Percentiles rank a stretch among this genome's conserved stretches.
Evolutionary conservation across 2,888 invertebrate genomes (phyloP).

Genomic region (Mesoligia furuncula): DNA sequence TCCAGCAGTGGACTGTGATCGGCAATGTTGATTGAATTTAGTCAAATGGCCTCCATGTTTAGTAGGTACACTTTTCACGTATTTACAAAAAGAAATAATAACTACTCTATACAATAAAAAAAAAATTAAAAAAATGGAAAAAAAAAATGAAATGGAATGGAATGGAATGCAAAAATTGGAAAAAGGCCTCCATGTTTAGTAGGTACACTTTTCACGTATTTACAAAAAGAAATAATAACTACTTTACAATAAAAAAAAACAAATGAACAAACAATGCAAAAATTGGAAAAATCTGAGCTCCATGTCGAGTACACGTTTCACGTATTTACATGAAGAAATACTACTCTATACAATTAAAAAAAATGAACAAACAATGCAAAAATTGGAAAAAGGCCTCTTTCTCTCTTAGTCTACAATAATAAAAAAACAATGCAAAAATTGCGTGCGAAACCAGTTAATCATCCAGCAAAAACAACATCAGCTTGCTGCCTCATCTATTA

Average conservation of each 20-base stretch:
- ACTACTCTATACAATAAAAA: neutral
- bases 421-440: neutral
- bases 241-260: neutral
- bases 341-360: no score
- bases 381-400: no score
- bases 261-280: neutral
- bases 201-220: neutral
- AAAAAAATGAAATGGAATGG: no score
- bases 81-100: no score
- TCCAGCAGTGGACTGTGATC: neutral
- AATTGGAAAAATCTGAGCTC: no score
- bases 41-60: neutral
- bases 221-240: no score
- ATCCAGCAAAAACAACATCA: slow-evolving; percentile 55
- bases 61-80: neutral
- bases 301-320: no score
- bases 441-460: slow-evolving; percentile 37
- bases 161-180: no score
- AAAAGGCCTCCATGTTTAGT: neutral
- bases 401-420: no score
- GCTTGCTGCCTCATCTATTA: slow-evolving; percentile 77
- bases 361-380: neutral
- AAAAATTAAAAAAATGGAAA: no score
- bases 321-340: no score
- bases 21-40: no score